Conservation (phyloP, 2,797 vertebrate genomes). For the Rhabdomys pumilio region DNA sequence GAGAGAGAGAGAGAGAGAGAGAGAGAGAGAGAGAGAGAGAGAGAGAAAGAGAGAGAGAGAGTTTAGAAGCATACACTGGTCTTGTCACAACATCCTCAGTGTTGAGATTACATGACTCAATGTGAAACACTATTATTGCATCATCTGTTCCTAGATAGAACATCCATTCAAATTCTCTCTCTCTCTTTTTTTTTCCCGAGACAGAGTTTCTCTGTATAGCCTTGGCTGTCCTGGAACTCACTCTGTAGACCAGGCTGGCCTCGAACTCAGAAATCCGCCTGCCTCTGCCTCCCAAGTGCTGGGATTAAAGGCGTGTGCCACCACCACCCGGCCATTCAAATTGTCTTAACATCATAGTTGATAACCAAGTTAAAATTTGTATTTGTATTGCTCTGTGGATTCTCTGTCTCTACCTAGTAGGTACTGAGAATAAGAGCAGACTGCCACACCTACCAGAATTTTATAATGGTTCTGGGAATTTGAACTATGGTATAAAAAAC, state of each 20-base stretch:
- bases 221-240: too few species aligned
- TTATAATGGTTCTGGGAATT: neutral
- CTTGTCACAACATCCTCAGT: neutral
- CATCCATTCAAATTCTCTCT: neutral
- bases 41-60: neutral
- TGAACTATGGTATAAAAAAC: neutral
- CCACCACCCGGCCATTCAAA: neutral
- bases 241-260: too few species aligned
- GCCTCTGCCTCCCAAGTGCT: too few species aligned
- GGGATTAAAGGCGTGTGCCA: too few species aligned
- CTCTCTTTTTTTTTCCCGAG: too few species aligned
- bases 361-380: neutral
- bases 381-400: neutral
- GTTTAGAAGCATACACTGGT: neutral
- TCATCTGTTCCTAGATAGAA: neutral
- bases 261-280: too few species aligned
- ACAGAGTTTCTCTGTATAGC: too few species aligned
- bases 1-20: neutral
- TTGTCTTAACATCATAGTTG: slow-evolving; percentile 45
- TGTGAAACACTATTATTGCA: slow-evolving; percentile 3
- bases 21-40: neutral
- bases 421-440: neutral
- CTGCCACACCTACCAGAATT: neutral
- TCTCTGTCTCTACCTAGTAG: neutral
- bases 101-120: neutral